Evolutionary conservation across 2,113 vertebrate species (phyloP), one percentile per base, ranked within the genome.

Genomic region (Corapipo altera): DNA sequence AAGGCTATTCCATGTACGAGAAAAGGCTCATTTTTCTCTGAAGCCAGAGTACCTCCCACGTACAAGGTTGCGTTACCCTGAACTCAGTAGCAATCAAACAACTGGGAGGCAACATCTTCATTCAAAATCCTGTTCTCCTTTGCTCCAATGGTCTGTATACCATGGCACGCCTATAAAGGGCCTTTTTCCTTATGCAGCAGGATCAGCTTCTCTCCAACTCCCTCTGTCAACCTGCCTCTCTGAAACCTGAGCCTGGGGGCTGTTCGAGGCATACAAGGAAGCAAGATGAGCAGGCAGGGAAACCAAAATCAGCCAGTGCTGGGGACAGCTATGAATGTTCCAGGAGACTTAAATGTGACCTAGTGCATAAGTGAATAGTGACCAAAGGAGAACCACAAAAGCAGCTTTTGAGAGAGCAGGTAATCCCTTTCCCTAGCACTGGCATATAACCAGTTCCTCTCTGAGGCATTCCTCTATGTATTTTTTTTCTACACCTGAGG

Each of bases 391-490:
- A 80, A 32, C 35, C 18, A 24, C 49, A 61, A 81, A 89, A 70
- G 20, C 69, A 88, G 46, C 26, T 96, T 92, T 76, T 44, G 32
- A 78, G 12, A 16, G 7, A 44, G 27, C 16, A 91, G 67, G 32
- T 46, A 24, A 5, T 19, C n/a, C 22, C 33, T 76, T 73, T 89
- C 67, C 88, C 28, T 78, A 74, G 44, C 12, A 19, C 21, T 70
- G 17, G 27, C 21, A n/a, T 39, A 27, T 57, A 91, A 74, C 52
- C 14, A 13, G 5, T 16, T 54, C 2, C 18, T 86, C 46, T 83
- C 61, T 43, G 69, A 89, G 46, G 66, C 41, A 92, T 88, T 81
- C 48, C 33, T 96, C 79, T 93, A 48, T 85, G 57, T 88, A 52
- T 80, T 95, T 93, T 32, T 76, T 89, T 91, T 84, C 44, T 61